phyloP scores from a whole-genome alignment of 2,797 vertebrate genomes.

The Amazona ochrocephala region DNA sequence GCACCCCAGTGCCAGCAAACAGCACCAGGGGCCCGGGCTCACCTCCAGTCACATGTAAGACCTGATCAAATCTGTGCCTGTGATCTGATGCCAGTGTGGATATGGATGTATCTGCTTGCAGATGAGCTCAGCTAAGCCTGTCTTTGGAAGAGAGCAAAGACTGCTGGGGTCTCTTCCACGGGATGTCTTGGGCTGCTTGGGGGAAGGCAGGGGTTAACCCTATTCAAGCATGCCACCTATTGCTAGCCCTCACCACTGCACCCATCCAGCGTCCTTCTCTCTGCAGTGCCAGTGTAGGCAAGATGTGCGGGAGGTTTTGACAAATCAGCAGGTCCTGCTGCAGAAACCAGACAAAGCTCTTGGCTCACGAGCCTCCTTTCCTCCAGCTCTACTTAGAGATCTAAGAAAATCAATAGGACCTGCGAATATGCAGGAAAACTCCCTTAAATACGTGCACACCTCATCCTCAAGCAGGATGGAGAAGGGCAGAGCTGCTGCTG shows the following conservation, averaged over 20 bases:
- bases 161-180: neutral
- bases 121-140: neutral
- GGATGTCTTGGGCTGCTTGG: neutral
- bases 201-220: neutral
- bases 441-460: neutral
- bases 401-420: neutral
- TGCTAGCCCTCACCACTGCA: neutral
- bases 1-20: neutral
- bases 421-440: neutral
- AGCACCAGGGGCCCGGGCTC: neutral
- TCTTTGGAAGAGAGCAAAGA: neutral
- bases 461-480: neutral
- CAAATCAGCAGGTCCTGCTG: neutral
- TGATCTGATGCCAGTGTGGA: neutral
- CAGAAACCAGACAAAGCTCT: neutral
- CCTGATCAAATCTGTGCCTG: neutral
- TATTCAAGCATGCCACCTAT: neutral
- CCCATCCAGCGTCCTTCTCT: neutral
- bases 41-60: neutral
- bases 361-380: neutral
- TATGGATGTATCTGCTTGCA: neutral
- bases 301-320: accelerated
- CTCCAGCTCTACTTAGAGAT: neutral
- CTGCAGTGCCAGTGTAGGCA: neutral
- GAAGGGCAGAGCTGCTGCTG: neutral